A percentile compares a stretch with the other conserved stretches of the same genome.
These are phyloP conservation scores for Enteromius fasciolatus DNA, from an alignment of 2,797 vertebrate genomes.

Conservation along the genomic window DNA sequence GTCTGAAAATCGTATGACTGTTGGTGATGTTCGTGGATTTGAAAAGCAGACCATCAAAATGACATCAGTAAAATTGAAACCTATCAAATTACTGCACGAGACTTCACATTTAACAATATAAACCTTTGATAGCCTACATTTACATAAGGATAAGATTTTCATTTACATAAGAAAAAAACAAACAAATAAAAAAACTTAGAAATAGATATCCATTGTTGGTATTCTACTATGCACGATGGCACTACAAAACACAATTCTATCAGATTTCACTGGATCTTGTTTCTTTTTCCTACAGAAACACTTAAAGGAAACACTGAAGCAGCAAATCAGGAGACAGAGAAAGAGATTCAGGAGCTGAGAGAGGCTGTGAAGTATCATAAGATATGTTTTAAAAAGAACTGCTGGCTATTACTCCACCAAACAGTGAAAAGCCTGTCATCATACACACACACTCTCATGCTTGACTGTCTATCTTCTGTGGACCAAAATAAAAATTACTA, in stretches of 20 bases:
- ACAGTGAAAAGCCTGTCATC: not conserved
- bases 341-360: not conserved
- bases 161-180: not conserved
- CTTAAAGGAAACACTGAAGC: not conserved
- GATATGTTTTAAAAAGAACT: not conserved
- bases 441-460: not conserved
- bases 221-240: no score
- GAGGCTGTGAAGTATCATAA: not conserved
- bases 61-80: not conserved
- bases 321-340: not conserved
- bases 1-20: not conserved
- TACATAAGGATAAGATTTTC: not conserved
- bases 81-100: not conserved
- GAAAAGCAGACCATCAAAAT: not conserved
- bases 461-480: not conserved
- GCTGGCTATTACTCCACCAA: not conserved
- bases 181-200: not conserved
- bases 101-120: not conserved
- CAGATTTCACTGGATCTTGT: not conserved
- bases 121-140: no score
- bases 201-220: no score
- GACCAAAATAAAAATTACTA: not conserved
- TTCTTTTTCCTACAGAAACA: not conserved
- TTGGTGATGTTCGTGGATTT: not conserved
- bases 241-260: not conserved